Base-by-base conservation (phyloP, 2,888 invertebrate genomes). In the Brachyptera putata region DNA sequence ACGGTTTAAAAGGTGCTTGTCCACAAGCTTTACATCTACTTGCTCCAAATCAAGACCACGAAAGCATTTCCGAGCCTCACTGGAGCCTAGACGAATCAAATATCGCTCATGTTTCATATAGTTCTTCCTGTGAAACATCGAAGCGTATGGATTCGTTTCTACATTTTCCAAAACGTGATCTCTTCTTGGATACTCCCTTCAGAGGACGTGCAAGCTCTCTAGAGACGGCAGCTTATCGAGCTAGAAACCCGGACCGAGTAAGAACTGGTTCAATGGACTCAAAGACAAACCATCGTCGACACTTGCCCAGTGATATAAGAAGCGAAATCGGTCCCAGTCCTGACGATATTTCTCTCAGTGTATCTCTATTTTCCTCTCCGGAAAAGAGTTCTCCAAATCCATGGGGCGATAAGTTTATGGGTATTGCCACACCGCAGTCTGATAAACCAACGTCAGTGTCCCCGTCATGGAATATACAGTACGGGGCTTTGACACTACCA, bases 401-500 rank as follows among this genome's bases (percentile, higher is more conserved):
- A 30, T 30, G 30, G 30, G 7, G 7, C 11, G 30, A 30, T 11
- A 30, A 30, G 30, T 30, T 7, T 30, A 5, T 30, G 30, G 30
- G 11, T 30, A 30, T 5, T 30, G 30, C 5, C 5, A 5, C 30
- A 5, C 30, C 7, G 30, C 11, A 5, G 7, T 11, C 11, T 11
- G 30, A 30, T 30, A 30, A 30, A 30, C 30, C 30, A 7, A 7
- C 30, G 5, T 30, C 7, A 5, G 7, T 30, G 11, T 30, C 64
- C 4, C 5, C 63, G 22, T 46, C 57, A 24, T 50, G 58, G 39
- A 46, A 63, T 66, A 3, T 18, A 16, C 43, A 43, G 18, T 43
- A 18, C n/a, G 43, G 48, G 5, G 69, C 72, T 3, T 65, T 78
- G 25, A 72, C 76, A 18, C 70, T 82, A 39, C 86, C 86, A 0